Evolutionary conservation across 2,797 vertebrate genomes (phyloP).

Genomic region (Podarcis lilfordi): DNA sequence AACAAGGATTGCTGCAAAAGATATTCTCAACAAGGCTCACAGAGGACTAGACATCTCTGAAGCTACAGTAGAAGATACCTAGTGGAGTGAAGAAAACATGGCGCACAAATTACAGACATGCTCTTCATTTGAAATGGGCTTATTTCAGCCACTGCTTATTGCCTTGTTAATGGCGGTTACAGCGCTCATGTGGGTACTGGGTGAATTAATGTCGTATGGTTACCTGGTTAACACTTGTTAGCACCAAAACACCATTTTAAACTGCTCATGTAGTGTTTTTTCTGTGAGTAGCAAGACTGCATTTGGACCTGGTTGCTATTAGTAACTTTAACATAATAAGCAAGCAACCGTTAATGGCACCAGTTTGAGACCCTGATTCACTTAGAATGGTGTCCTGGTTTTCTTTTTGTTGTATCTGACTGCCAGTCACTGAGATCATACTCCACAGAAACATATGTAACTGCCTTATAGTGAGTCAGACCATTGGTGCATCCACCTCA

Average conservation of each 20-base stretch:
- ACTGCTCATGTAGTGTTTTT: not conserved
- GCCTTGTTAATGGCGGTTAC: constrained; percentile 46
- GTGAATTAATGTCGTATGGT: constrained; percentile 28
- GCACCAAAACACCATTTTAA: not conserved
- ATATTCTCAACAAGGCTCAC: not conserved
- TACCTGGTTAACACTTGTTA: not conserved
- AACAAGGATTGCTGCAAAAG: not conserved
- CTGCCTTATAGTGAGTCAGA: no score
- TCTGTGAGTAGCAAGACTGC: not conserved
- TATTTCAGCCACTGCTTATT: constrained; percentile 47
- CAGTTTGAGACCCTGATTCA: not conserved
- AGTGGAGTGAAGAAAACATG: not conserved
- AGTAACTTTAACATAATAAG: not conserved
- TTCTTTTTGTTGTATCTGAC: no score
- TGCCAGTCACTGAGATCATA: not conserved
- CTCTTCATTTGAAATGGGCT: constrained; percentile 58
- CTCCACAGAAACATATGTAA: no score
- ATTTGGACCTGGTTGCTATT: not conserved
- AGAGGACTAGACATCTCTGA: not conserved
- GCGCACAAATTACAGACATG: not conserved
- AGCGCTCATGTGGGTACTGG: not conserved
- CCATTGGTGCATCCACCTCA: no score
- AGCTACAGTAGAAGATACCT: no score
- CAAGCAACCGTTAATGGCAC: not conserved
- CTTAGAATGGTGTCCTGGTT: not conserved